Evolutionary conservation across 2,888 invertebrate genomes (phyloP).

Genomic region (Zhengitettix transpicula): DNA sequence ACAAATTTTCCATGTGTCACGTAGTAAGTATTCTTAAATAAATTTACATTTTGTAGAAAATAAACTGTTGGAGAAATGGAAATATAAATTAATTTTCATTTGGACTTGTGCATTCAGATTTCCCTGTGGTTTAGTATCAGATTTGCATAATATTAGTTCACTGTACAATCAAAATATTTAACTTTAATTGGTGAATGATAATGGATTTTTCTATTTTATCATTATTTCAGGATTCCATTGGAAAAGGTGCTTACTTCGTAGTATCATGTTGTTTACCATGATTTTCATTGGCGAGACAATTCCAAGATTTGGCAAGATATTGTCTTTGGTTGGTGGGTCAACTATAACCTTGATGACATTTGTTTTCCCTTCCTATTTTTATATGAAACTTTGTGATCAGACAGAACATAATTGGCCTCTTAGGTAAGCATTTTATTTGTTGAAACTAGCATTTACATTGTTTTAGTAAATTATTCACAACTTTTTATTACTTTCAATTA

Average conservation of each 20-base stretch:
- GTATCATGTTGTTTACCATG: constrained; percentile 37
- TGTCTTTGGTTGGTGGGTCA: constrained; percentile 53
- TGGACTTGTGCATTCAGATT: too few relatives aligned
- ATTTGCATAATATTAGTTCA: too few relatives aligned
- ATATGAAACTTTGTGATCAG: constrained; percentile 39
- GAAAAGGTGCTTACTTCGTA: constrained; percentile 38
- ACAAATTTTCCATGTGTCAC: constrained; percentile 40
- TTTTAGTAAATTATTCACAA: too few relatives aligned
- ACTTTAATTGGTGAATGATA: neutral
- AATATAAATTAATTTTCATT: neutral
- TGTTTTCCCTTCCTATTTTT: constrained; percentile 48
- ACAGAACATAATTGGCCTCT: constrained; percentile 26
- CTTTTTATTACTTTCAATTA: too few relatives aligned
- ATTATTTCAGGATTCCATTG: constrained; percentile 37
- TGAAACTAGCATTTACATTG: too few relatives aligned
- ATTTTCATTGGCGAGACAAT: constrained; percentile 48
- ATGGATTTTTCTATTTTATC: neutral
- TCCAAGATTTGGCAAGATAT: constrained; percentile 50
- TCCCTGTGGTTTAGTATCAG: too few relatives aligned
- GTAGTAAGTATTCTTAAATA: constrained; percentile 3
- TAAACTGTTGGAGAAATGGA: neutral
- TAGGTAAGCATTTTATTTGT: constrained; percentile 21
- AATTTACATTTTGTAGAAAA: neutral
- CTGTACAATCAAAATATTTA: neutral
- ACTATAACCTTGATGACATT: constrained; percentile 49